phyloP scores from a whole-genome alignment of 2,888 invertebrate genomes.

The Beris morrisii region DNA sequence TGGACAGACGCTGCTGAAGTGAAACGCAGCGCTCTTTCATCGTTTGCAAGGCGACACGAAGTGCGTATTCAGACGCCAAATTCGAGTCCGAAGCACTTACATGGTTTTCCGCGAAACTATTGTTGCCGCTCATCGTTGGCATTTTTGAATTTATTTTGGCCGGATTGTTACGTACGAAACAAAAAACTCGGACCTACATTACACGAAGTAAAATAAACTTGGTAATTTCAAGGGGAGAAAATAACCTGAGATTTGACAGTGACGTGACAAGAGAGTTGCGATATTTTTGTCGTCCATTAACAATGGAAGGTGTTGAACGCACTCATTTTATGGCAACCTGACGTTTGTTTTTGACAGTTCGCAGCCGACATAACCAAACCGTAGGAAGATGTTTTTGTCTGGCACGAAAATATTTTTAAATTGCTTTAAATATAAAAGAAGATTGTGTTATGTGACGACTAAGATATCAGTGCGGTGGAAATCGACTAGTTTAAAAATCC shows the following conservation, averaged over 20 bases:
- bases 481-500: slow-evolving; percentile 55
- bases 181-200: too few species aligned
- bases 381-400: slow-evolving; percentile 6
- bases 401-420: slow-evolving; percentile 12
- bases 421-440: slow-evolving; percentile 50
- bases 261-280: too few species aligned
- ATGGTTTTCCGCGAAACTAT: slow-evolving; percentile 31
- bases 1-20: slow-evolving; percentile 69
- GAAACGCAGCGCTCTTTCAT: slow-evolving; percentile 80
- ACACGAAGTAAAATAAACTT: neutral
- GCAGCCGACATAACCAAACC: slow-evolving; percentile 5
- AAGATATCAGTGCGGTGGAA: slow-evolving; percentile 13
- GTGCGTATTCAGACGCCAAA: slow-evolving; percentile 56
- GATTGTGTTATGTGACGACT: slow-evolving; percentile 37
- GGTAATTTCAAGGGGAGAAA: neutral
- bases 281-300: too few species aligned
- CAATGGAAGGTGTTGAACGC: too few species aligned
- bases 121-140: slow-evolving; percentile 31
- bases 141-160: neutral
- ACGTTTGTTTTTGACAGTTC: too few species aligned
- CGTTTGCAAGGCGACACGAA: slow-evolving; percentile 76
- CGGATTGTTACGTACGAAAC: too few species aligned
- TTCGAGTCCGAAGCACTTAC: slow-evolving; percentile 10
- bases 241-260: too few species aligned
- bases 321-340: too few species aligned